These are phyloP conservation scores for Drosophila koepferae DNA, from an alignment of 2,888 invertebrate genomes.

Conservation along the genomic window DNA sequence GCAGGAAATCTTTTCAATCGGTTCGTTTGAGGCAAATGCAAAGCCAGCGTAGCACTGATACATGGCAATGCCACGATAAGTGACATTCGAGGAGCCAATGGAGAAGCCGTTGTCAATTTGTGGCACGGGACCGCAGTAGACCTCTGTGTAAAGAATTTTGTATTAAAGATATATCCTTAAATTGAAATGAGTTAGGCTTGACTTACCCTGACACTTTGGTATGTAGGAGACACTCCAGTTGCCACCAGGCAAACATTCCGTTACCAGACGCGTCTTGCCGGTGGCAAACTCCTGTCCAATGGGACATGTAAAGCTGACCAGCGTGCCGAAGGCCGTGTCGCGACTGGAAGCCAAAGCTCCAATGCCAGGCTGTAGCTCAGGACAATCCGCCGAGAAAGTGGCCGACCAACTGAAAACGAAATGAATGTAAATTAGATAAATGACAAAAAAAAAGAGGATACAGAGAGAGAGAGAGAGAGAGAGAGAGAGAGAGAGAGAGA, in stretches of 20 bases:
- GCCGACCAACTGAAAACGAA: constrained; percentile 92
- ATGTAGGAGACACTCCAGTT: constrained; percentile 97
- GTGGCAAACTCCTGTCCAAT: constrained; percentile 97
- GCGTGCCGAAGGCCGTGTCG: constrained; percentile 96
- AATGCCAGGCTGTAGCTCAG: constrained; percentile 92
- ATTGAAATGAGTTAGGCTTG: background rate
- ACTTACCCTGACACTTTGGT: constrained; percentile 94
- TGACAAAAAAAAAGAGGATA: too few relatives aligned
- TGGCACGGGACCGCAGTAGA: constrained; percentile 98
- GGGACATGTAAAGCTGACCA: constrained; percentile 95
- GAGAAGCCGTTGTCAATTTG: constrained; percentile 99
- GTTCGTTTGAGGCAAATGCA: constrained; percentile 94
- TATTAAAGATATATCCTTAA: background rate
- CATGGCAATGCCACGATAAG: constrained; percentile 95
- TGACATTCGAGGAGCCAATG: constrained; percentile 97
- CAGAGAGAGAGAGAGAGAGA: too few relatives aligned
- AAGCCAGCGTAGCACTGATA: constrained; percentile 99
- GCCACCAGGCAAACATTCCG: constrained; percentile 94
- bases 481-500: too few relatives aligned
- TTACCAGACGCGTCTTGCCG: constrained; percentile 92
- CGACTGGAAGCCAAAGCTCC: constrained; percentile 96
- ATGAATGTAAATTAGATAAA: background rate
- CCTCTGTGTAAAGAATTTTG: constrained; percentile 86
- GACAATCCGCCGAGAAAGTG: constrained; percentile 96
- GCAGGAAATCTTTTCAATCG: constrained; percentile 95